Evolutionary conservation across 2,113 vertebrate genomes (phyloP).

Genomic region (Cnemophilus loriae): DNA sequence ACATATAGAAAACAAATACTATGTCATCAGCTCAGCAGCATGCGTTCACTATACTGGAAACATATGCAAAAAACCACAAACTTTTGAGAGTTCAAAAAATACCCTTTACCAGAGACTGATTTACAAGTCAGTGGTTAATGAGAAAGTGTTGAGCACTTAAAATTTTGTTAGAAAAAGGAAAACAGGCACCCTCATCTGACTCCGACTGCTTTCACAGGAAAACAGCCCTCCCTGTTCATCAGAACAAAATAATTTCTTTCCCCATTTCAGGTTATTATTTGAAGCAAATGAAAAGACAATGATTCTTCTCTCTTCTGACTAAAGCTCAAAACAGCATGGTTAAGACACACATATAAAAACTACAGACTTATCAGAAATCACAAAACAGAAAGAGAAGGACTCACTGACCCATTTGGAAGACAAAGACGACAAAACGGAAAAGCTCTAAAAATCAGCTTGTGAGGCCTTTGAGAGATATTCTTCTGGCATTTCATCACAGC

Average conservation of each 20-base stretch:
- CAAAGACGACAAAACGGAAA: constrained; percentile 81
- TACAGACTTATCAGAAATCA: constrained; percentile 69
- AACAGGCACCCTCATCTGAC: not conserved
- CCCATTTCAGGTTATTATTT: constrained; percentile 63
- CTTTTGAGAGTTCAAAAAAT: constrained; percentile 73
- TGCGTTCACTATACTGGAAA: constrained; percentile 46
- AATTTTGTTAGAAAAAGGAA: constrained; percentile 42
- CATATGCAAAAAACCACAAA: constrained; percentile 55
- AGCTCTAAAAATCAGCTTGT: constrained; percentile 81
- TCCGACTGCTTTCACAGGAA: constrained; percentile 53
- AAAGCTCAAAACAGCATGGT: constrained; percentile 53
- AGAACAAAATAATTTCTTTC: constrained; percentile 60
- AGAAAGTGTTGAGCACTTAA: constrained; percentile 51
- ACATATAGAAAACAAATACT: constrained; percentile 62
- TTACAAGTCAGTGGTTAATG: constrained; percentile 52
- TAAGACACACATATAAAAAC: constrained; percentile 60
- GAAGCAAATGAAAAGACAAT: constrained; percentile 75
- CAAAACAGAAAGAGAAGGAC: constrained; percentile 76
- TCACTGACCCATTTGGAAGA: constrained; percentile 88
- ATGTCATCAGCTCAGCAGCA: constrained; percentile 37
- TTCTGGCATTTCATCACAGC: constrained; percentile 85
- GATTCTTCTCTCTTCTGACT: constrained; percentile 59
- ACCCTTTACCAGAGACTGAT: constrained; percentile 51
- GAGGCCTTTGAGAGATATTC: constrained; percentile 83
- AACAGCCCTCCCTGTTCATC: constrained; percentile 58